These are phyloP conservation scores for Bombus superbus DNA, from an alignment of 1,140 invertebrate species.

Conservation along the genomic window DNA sequence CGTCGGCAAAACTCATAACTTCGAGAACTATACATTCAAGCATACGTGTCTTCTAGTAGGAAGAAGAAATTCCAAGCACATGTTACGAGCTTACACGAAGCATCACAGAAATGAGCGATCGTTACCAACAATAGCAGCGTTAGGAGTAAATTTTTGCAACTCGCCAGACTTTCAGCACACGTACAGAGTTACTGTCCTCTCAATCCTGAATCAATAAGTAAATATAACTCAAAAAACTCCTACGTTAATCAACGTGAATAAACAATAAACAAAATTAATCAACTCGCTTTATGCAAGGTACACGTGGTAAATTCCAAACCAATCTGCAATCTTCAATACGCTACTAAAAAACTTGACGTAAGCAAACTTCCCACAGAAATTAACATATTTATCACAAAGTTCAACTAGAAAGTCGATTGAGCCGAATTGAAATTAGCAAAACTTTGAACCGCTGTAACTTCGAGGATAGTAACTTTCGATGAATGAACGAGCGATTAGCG, in stretches of 20 bases:
- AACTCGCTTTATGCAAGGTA: not conserved
- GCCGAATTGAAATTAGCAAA: not conserved
- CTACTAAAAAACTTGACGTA: not conserved
- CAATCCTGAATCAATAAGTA: not conserved
- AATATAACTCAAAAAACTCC: not conserved
- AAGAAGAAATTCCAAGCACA: not conserved
- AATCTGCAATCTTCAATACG: not conserved
- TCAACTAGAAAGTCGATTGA: not conserved
- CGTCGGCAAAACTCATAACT: constrained; percentile 62
- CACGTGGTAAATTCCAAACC: not conserved
- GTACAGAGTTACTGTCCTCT: no score
- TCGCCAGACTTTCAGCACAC: not conserved
- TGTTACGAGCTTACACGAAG: not conserved
- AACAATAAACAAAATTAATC: not conserved
- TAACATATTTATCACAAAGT: not conserved
- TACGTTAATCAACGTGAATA: not conserved
- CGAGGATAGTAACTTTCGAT: not conserved
- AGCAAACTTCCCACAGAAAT: not conserved
- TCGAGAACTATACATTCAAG: constrained; percentile 4
- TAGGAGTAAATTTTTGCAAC: no score
- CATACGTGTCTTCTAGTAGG: not conserved
- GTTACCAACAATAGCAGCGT: not conserved
- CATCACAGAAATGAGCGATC: constrained; percentile 54
- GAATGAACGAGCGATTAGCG: no score
- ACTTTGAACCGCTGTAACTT: not conserved